Evolutionary conservation across 2,113 vertebrate genomes (phyloP).

Genomic region (Probosciger aterrimus): DNA sequence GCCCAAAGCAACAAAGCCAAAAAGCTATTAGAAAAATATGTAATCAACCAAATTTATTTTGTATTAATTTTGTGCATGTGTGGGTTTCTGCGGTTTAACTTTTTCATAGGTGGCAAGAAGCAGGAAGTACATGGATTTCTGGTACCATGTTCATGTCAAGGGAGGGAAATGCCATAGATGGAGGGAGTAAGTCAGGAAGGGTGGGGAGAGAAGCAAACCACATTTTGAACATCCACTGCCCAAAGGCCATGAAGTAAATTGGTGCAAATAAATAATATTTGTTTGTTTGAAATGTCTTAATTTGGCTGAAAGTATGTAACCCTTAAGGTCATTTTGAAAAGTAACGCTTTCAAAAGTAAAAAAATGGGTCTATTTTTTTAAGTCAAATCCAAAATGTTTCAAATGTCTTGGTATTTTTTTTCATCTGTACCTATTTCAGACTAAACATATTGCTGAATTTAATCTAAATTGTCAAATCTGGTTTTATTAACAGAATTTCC

Average conservation of each 20-base stretch:
- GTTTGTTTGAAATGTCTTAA: neutral
- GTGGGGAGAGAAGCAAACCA: neutral
- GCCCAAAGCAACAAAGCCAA: neutral
- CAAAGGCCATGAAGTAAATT: neutral
- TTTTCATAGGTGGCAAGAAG: neutral
- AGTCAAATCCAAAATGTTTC: neutral
- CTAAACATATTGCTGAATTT: neutral
- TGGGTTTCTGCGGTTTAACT: neutral
- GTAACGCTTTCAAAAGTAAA: neutral
- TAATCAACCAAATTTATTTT: neutral
- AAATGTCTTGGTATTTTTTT: neutral
- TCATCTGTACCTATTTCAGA: neutral
- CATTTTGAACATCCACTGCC: neutral
- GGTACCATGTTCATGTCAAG: neutral
- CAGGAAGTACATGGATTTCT: neutral
- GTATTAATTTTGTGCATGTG: neutral
- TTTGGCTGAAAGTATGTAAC: neutral
- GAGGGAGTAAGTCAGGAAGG: neutral
- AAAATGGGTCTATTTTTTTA: neutral
- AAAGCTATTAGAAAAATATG: neutral
- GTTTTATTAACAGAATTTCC: neutral
- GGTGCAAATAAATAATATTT: neutral
- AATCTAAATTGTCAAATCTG: neutral
- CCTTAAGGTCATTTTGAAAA: neutral
- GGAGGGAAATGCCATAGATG: neutral